Base-by-base conservation (phyloP, 2,113 vertebrate genomes). In the Halichoeres trimaculatus region DNA sequence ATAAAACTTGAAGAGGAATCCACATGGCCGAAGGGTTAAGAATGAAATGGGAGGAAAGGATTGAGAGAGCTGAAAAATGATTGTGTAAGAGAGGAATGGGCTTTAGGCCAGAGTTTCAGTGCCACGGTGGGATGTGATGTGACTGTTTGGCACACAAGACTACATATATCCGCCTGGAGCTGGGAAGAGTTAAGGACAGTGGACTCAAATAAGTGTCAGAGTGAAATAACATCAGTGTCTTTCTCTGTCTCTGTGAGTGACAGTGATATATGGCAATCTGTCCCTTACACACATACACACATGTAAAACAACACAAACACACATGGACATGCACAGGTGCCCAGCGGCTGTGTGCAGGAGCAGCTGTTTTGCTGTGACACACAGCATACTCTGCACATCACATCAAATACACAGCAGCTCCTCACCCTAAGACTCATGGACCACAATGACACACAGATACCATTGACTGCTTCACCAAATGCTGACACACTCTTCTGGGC, bases 161-260 rank as follows among this genome's bases (percentile, higher is more conserved):
- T 19, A 48, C 48, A 76, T 81, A 76, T 55, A 88, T 90, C 69
- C 62, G 85, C 83, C 80, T 76, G 59, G 53, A 85, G 87, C 81
- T 68, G 69, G 52, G 78, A 85, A 90, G 82, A 89, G 81, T 85
- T 89, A 72, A 82, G 87, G 89, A 91, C 90, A 90, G 90, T 73
- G 73, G 76, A 88, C 91, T 91, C 90, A 90, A 85, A 91, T 90
- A 88, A 85, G 87, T 91, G 91, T 94, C 93, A 91, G 76, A 66
- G 85, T 90, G 89, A 80, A 88, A 82, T 85, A 82, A 79, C 78
- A 84, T 94, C 92, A 93, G 83, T 87, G 87, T 92, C 88, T 85
- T 76, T 84, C 76, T 81, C 83, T 80, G 90, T 93, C 76, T 86
- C 69, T 63, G 51, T 90, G 90, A 91, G 84, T 90, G 93, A 93